Conservation (phyloP, 2,113 vertebrate species). For the Alces alces region DNA sequence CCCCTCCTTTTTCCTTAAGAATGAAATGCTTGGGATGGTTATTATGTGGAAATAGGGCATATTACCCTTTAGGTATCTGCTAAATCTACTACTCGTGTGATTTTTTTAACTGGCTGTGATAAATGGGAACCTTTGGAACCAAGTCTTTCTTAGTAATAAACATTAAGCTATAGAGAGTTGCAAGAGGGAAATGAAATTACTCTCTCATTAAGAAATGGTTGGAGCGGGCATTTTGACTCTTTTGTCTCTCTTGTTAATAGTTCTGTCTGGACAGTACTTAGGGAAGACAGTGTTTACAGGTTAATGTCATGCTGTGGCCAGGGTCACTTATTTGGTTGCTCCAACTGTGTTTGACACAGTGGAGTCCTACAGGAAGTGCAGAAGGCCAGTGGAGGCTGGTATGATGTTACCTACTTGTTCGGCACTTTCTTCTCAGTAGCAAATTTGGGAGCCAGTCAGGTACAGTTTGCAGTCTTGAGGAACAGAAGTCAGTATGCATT, state of each 20-base stretch:
- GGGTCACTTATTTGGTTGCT: background rate
- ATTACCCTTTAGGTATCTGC: background rate
- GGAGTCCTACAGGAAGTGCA: background rate
- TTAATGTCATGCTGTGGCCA: background rate
- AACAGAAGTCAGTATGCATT: background rate
- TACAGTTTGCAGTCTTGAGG: background rate
- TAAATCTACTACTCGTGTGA: background rate
- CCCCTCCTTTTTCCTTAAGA: background rate
- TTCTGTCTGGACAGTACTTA: background rate
- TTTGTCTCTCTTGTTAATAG: background rate
- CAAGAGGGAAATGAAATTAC: background rate
- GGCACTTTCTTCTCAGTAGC: background rate
- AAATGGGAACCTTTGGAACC: background rate
- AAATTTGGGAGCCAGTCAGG: background rate
- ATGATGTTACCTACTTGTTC: background rate
- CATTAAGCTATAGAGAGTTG: background rate
- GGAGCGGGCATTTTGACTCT: background rate
- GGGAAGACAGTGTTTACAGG: background rate
- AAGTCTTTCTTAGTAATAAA: background rate
- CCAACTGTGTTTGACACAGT: background rate
- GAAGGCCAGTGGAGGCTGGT: background rate
- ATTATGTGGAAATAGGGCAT: background rate
- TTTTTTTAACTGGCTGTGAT: background rate
- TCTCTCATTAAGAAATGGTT: background rate
- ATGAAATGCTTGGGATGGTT: background rate